A percentile compares a stretch with the other conserved stretches of the same genome.
Evolutionary conservation across 1,140 invertebrate genomes (phyloP).

Genomic region (Lordiphosa collinella): DNA sequence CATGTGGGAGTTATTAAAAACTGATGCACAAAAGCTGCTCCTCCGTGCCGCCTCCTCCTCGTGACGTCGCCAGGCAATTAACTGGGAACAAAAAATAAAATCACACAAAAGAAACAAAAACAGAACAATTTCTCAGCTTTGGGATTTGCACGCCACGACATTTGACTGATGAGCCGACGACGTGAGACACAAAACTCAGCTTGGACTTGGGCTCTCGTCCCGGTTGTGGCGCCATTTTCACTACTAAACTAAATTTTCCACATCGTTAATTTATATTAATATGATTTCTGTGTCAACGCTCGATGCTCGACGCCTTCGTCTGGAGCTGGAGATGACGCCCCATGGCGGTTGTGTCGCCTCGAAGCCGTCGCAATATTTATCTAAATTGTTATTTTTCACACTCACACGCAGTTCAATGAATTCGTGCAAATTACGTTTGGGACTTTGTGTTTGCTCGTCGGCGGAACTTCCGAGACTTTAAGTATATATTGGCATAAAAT

Average conservation of each 20-base stretch:
- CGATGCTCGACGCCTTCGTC: slow-evolving; percentile 51
- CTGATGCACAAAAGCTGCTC: slow-evolving; percentile 5
- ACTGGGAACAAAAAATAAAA: slow-evolving; percentile 35
- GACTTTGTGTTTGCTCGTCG: slow-evolving; percentile 74
- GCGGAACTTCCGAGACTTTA: slow-evolving; percentile 44
- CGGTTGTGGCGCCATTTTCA: slow-evolving; percentile 56
- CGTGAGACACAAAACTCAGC: slow-evolving; percentile 53
- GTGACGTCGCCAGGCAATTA: slow-evolving; percentile 43
- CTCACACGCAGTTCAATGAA: slow-evolving; percentile 79
- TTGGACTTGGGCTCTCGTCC: slow-evolving; percentile 18
- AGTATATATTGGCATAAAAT: slow-evolving; percentile 72
- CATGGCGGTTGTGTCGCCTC: slow-evolving; percentile 67
- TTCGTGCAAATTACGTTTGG: slow-evolving; percentile 80
- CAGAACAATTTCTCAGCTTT: slow-evolving; percentile 60
- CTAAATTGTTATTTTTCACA: slow-evolving; percentile 80
- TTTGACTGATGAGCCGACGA: slow-evolving; percentile 70
- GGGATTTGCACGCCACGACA: slow-evolving; percentile 65
- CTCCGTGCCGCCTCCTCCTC: too few species aligned
- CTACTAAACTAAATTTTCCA: slow-evolving; percentile 80
- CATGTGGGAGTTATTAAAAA: slow-evolving; percentile 35
- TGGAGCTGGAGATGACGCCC: slow-evolving; percentile 41
- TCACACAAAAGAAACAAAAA: slow-evolving; percentile 24
- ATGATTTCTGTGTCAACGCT: slow-evolving; percentile 79
- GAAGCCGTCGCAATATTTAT: slow-evolving; percentile 77
- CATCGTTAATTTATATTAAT: slow-evolving; percentile 80